These are phyloP conservation scores for Chironomus tentans DNA, from an alignment of 2,888 invertebrate species.

Conservation along the genomic window DNA sequence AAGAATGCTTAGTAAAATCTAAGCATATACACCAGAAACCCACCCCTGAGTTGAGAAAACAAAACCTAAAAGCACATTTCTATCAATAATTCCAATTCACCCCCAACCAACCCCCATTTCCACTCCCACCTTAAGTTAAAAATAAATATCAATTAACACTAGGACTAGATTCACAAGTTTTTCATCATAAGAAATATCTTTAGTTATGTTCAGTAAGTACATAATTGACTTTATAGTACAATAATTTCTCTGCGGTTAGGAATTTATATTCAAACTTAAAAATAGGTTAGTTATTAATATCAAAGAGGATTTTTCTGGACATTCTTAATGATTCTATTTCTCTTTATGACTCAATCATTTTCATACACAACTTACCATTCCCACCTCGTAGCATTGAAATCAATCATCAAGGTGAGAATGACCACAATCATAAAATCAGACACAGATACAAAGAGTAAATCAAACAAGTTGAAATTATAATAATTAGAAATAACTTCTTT, in stretches of 20 bases:
- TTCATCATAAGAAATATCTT: no score
- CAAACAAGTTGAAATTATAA: conserved; percentile 10
- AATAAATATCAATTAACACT: not conserved
- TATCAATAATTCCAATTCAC: no score
- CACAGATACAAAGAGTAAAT: not conserved
- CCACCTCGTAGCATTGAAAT: no score
- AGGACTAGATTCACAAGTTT: not conserved
- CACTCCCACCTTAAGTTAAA: not conserved
- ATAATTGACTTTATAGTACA: not conserved
- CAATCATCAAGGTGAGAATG: no score
- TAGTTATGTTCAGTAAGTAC: no score
- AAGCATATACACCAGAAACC: no score
- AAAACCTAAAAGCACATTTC: no score
- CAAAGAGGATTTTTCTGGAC: not conserved
- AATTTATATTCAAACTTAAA: not conserved
- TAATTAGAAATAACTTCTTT: conserved; percentile 13
- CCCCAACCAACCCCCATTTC: no score
- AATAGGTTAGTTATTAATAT: not conserved
- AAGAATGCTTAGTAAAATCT: no score
- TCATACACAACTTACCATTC: not conserved
- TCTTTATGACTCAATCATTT: not conserved
- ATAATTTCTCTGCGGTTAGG: not conserved
- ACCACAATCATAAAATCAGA: not conserved
- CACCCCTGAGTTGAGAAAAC: no score
- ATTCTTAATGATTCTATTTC: not conserved